phyloP scores from a whole-genome alignment of 2,888 invertebrate genomes.

The Scaeva pyrastri region DNA sequence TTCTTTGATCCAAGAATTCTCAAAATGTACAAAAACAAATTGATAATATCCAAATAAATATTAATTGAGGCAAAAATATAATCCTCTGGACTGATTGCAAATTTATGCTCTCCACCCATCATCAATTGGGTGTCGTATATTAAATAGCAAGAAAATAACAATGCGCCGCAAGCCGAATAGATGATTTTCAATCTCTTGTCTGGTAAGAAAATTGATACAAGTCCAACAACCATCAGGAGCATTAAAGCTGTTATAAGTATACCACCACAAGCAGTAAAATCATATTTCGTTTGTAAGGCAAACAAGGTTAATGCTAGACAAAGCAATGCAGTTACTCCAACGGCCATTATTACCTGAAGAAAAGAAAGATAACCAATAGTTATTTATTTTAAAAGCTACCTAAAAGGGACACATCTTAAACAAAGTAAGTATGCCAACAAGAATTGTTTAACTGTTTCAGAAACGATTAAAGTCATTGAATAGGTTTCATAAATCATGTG shows the following conservation, averaged over 20 bases:
- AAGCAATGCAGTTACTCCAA: conserved; percentile 93
- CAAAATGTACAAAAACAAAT: conserved; percentile 89
- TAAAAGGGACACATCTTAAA: no score
- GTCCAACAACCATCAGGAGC: conserved; percentile 89
- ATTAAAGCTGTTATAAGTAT: conserved; percentile 89
- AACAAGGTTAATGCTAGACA: conserved; percentile 93
- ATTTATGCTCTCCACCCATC: conserved; percentile 94
- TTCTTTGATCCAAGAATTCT: conserved; percentile 31
- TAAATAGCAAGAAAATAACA: conserved; percentile 92
- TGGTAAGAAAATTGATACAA: conserved; percentile 87
- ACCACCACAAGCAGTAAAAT: conserved; percentile 91
- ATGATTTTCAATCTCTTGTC: conserved; percentile 87
- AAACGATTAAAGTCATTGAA: no score
- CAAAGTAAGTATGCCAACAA: no score
- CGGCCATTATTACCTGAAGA: conserved; percentile 90
- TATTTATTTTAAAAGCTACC: neutral
- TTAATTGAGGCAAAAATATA: conserved; percentile 95
- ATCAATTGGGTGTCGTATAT: conserved; percentile 94
- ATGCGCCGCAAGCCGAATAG: conserved; percentile 92
- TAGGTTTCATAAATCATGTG: no score
- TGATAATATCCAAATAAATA: conserved; percentile 92
- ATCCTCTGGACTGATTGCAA: conserved; percentile 93
- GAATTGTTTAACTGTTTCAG: no score
- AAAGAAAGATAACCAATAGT: neutral
- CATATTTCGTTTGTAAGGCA: conserved; percentile 95